These are phyloP conservation scores for Hymenopus coronatus DNA, from an alignment of 2,888 invertebrate species.

Conservation along the genomic window DNA sequence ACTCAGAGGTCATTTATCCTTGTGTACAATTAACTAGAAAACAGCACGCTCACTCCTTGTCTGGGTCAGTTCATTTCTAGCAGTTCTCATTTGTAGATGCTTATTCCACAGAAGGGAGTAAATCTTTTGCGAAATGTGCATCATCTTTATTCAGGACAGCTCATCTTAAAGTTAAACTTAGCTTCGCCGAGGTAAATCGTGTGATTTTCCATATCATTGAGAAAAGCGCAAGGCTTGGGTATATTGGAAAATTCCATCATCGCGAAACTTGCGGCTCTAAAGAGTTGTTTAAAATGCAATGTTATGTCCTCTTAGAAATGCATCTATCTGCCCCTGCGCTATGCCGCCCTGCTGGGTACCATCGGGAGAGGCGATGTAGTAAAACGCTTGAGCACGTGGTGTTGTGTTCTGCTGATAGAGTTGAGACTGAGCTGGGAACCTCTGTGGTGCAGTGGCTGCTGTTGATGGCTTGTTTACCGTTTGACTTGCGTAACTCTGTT, in stretches of 20 bases:
- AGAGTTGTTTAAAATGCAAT: slow-evolving; percentile 26
- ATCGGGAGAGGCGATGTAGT: slow-evolving; percentile 51
- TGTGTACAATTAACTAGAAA: not conserved
- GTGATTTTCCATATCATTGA: not conserved
- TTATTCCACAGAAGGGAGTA: not conserved
- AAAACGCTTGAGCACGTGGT: slow-evolving; percentile 49
- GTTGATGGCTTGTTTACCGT: not conserved
- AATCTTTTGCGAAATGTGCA: too few relatives aligned
- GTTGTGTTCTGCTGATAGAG: slow-evolving; percentile 39
- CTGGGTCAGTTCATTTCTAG: not conserved
- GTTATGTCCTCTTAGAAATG: slow-evolving; percentile 66
- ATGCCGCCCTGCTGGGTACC: slow-evolving; percentile 42
- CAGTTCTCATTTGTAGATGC: not conserved
- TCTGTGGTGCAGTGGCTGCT: slow-evolving; percentile 22
- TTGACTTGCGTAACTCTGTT: slow-evolving; percentile 44
- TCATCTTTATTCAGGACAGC: not conserved
- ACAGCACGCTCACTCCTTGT: not conserved
- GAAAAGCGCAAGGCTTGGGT: too few relatives aligned
- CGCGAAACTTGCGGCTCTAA: too few relatives aligned
- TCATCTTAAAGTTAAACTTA: not conserved
- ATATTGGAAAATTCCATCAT: not conserved
- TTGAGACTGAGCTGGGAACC: slow-evolving; percentile 42
- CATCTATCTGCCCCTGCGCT: slow-evolving; percentile 73
- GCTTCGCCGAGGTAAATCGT: not conserved
- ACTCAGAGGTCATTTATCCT: not conserved